Base-by-base conservation (phyloP, 2,113 vertebrate genomes). In the Dasyornis broadbenti region DNA sequence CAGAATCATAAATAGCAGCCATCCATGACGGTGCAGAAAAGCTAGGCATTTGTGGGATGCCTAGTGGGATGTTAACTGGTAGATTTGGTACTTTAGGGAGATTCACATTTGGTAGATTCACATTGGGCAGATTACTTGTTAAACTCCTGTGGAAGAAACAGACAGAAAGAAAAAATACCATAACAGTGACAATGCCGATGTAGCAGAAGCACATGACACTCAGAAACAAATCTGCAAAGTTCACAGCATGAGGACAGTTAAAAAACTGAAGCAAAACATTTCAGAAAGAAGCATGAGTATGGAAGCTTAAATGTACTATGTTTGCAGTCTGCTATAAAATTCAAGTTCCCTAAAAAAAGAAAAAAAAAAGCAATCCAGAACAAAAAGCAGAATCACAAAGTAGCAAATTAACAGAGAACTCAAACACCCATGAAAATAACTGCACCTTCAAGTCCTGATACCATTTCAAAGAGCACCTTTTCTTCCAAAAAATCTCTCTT, bases 71-170 rank as follows among this genome's bases (percentile, higher is more conserved):
- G 99, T 99, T 99, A 99, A 99, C 99, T 99, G 99, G 99, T 98
- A 99, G 99, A 98, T 99, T 99, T 99, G 99, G 98, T 99, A 99
- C 99, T 99, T 99, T 99, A 98, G 99, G 99, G 98, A 99, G 99
- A 98, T 99, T 99, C 98, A 99, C 99, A 99, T 99, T 99, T 98
- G 99, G 99, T 98, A 99, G 99, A 98, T 99, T 99, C 99, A 99
- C 99, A 99, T 99, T 99, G 99, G 99, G 99, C 98, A 99, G 99
- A 99, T 99, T 99, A 99, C 98, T 99, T 98, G 98, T 98, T 99
- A 98, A 98, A 98, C 98, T 99, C 98, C 99, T 99, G 98, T 97
- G 99, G 99, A 98, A 98, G 98, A 98, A 99, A 99, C 98, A 99
- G 99, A 99, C 99, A 99, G 99, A 99, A 99, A 99, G 98, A 99